Percentiles rank a stretch among this genome's conserved stretches.
Evolutionary conservation across 2,797 vertebrate genomes (phyloP).

Genomic region (Nyctalus aviator): DNA sequence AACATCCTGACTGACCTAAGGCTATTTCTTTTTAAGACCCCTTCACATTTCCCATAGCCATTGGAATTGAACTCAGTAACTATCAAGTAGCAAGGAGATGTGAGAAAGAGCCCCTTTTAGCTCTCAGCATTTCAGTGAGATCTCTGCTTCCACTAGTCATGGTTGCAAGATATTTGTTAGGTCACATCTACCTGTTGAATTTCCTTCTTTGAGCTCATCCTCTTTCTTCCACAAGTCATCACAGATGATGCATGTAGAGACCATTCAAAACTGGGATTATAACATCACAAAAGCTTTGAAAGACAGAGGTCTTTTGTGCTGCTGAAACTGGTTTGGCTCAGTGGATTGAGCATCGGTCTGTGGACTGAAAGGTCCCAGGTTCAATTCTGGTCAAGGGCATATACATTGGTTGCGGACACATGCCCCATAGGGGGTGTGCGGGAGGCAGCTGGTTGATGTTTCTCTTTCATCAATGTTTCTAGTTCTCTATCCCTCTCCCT

Average conservation of each 20-base stretch:
- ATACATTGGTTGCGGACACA: no score
- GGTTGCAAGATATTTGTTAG: background rate
- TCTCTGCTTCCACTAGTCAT: background rate
- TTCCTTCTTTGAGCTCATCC: background rate
- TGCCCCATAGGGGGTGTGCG: no score
- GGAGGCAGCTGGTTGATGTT: no score
- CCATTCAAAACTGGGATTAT: background rate
- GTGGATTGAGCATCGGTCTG: no score
- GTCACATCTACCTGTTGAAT: background rate
- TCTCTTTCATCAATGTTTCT: no score
- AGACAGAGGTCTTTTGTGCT: background rate
- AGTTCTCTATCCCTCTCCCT: no score
- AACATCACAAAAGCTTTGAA: constrained; percentile 29
- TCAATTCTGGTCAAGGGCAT: no score
- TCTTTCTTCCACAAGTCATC: background rate
- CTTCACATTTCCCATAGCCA: constrained; percentile 41
- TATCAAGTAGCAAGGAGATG: constrained; percentile 24
- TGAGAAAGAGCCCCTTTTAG: background rate
- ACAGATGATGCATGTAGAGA: background rate
- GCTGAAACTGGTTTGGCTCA: no score
- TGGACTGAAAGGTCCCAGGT: no score
- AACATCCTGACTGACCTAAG: background rate
- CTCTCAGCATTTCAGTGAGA: background rate
- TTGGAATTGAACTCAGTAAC: constrained; percentile 46
- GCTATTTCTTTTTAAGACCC: constrained; percentile 50